Evolutionary conservation across 2,113 vertebrate genomes (phyloP).

Genomic region (Tragelaphus scriptus): DNA sequence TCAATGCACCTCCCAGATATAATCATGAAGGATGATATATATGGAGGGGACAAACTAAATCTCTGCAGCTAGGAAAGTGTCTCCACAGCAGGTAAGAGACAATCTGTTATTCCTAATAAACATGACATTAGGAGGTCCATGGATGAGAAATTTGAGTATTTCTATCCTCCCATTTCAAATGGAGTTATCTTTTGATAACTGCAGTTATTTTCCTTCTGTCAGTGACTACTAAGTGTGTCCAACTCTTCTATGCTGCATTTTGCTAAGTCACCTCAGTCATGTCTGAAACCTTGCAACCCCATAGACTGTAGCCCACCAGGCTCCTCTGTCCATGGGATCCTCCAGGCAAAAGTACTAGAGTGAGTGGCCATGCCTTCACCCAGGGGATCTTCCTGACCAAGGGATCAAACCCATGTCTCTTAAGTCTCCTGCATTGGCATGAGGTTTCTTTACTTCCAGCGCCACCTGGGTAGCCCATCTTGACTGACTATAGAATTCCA

Average conservation of each 20-base stretch:
- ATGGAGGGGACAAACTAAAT: not conserved
- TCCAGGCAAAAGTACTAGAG: not conserved
- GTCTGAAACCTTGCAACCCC: not conserved
- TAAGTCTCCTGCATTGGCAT: not conserved
- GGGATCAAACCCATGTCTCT: not conserved
- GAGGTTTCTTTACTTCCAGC: not conserved
- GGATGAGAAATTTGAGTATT: too few relatives aligned
- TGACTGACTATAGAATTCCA: not conserved
- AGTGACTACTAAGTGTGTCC: not conserved
- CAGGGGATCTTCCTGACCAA: not conserved
- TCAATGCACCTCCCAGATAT: not conserved
- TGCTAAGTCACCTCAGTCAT: not conserved
- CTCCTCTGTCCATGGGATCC: not conserved
- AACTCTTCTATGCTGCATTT: not conserved
- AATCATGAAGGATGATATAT: too few relatives aligned
- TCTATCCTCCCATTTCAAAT: not conserved
- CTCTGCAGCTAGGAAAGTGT: not conserved
- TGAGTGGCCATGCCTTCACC: not conserved
- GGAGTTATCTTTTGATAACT: not conserved
- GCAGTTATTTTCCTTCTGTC: not conserved
- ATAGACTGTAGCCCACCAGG: not conserved
- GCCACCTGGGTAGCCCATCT: not conserved
- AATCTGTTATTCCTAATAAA: not conserved
- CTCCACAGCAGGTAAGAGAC: not conserved
- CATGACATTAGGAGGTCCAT: rapidly evolving